Evolutionary conservation across 2,113 vertebrate species (phyloP).

Genomic region (Mirza zaza): DNA sequence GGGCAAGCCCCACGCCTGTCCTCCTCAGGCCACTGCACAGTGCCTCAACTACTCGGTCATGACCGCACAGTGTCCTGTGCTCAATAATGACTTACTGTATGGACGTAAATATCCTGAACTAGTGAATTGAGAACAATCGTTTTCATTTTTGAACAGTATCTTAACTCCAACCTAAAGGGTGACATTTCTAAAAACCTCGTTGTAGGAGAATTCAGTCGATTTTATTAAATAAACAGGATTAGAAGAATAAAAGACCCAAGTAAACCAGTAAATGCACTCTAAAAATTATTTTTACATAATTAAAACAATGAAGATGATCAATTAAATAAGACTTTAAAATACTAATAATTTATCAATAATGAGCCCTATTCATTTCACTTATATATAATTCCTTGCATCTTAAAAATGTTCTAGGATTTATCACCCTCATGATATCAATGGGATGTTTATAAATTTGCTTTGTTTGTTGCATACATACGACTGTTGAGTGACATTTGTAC

Average conservation of each 20-base stretch:
- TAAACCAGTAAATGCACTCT: not conserved
- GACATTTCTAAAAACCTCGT: not conserved
- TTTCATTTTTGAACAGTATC: not conserved
- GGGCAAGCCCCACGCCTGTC: not conserved
- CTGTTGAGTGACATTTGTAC: not conserved
- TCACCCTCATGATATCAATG: not conserved
- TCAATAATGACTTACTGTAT: not conserved
- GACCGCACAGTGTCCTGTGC: too few species aligned
- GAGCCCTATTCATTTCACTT: not conserved
- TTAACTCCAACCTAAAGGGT: not conserved
- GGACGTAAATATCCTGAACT: not conserved
- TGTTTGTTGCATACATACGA: not conserved
- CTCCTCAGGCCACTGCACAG: not conserved
- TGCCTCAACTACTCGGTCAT: not conserved
- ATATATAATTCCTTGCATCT: not conserved
- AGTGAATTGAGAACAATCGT: not conserved
- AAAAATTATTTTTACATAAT: not conserved
- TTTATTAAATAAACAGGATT: not conserved
- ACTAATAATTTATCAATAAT: not conserved
- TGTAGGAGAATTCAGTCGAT: not conserved
- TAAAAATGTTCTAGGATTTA: not conserved
- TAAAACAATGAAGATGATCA: not conserved
- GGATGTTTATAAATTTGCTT: not conserved
- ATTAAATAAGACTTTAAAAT: not conserved
- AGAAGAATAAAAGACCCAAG: not conserved